Conservation (phyloP, 2,888 invertebrate species). For the Andrena hattorfiana region DNA sequence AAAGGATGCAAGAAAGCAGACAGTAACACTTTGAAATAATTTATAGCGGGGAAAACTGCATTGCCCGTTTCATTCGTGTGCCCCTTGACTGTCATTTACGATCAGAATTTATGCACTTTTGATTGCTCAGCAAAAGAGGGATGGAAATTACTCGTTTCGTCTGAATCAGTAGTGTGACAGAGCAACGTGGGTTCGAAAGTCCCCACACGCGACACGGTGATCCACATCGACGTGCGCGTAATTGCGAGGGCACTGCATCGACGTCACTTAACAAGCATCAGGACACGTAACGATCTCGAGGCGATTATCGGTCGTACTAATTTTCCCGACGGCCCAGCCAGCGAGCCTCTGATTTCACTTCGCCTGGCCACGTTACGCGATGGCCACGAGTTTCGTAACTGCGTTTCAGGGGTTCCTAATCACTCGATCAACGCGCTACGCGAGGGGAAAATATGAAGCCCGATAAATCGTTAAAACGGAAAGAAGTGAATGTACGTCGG, state of each 20-base stretch:
- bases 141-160: slow-evolving; percentile 12
- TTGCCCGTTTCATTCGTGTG: no score
- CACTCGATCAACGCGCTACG: not conserved
- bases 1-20: not conserved
- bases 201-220: not conserved
- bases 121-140: not conserved
- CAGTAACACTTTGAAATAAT: not conserved
- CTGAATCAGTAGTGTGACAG: not conserved
- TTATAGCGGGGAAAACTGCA: not conserved
- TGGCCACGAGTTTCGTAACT: not conserved
- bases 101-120: not conserved
- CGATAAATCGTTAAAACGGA: not conserved
- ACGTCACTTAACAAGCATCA: slow-evolving; percentile 25
- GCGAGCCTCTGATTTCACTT: slow-evolving; percentile 36
- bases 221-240: not conserved
- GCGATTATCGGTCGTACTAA: slow-evolving; percentile 9
- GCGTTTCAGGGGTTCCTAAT: not conserved
- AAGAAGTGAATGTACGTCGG: not conserved
- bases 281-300: not conserved
- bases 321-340: not conserved
- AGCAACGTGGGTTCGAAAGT: slow-evolving; percentile 2
- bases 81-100: not conserved
- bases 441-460: not conserved
- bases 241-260: slow-evolving; percentile 1
- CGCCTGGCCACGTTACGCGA: not conserved